phyloP scores from a whole-genome alignment of 2,888 invertebrate species.

The Tetheella fluctuosa region DNA sequence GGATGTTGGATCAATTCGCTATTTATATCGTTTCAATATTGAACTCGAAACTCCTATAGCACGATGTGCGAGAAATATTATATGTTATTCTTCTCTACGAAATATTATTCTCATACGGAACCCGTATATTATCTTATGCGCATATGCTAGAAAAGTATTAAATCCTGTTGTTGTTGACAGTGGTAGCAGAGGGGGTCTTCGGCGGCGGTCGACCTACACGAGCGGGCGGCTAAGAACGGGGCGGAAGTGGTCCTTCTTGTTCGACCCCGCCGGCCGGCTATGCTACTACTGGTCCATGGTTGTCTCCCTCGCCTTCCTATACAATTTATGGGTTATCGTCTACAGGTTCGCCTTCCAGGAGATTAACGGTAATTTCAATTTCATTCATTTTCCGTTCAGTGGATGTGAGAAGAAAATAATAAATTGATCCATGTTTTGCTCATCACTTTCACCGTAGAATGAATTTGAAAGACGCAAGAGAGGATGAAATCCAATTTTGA shows the following conservation, averaged over 20 bases:
- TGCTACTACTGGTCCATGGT: conserved; percentile 99
- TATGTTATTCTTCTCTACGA: too few relatives aligned
- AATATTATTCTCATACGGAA: too few relatives aligned
- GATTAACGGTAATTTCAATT: conserved; percentile 89
- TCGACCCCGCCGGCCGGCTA: conserved; percentile 98
- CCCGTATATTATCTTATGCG: too few relatives aligned
- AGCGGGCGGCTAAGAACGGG: conserved; percentile 87
- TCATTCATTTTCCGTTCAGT: conserved; percentile 1
- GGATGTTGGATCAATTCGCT: too few relatives aligned
- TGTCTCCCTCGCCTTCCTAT: conserved; percentile 97
- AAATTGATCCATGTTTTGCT: conserved; percentile 30
- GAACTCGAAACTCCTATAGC: too few relatives aligned
- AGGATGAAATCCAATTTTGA: conserved; percentile 66
- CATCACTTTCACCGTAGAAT: conserved; percentile 32
- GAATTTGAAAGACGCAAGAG: conserved; percentile 49
- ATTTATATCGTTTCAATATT: too few relatives aligned
- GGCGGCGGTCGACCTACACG: conserved; percentile 84
- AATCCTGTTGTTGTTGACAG: conserved; percentile 46
- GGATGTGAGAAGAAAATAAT: conserved; percentile 18
- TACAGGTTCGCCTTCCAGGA: conserved; percentile 99
- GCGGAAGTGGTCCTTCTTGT: conserved; percentile 97
- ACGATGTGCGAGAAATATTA: too few relatives aligned
- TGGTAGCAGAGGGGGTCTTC: conserved; percentile 76
- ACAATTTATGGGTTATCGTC: conserved; percentile 99
- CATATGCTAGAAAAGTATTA: too few relatives aligned